Base-by-base conservation (phyloP, 1,140 invertebrate species). In the Himalopsyche phryganea region DNA sequence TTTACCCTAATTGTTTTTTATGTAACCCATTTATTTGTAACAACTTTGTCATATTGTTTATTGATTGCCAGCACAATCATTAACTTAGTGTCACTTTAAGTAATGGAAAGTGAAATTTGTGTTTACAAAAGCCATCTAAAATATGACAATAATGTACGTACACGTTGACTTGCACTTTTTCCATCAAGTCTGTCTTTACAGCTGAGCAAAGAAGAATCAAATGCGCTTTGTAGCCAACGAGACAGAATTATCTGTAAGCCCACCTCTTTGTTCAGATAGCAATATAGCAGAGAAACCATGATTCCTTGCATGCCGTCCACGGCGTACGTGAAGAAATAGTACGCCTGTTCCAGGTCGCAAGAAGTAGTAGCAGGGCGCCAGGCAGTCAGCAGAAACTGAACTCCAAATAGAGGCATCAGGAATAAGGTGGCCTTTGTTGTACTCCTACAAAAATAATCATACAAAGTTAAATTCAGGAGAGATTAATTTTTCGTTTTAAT, bases 251-350 rank as follows among this genome's bases (percentile, higher is more conserved):
- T 20, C 13, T 38, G 55, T 60, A 19, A 52, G 15, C 18, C 72
- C 68, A 84, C 83, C 75, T 85, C 82, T 65, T 76, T 76, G 65
- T 82, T 83, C 9, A 77, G 54, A 61, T 83, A 85, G 65, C 83
- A 85, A 61, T 82, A 84, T 0, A 84, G 66, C 45, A 80, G 46
- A 6, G 82, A 73, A 0, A 83, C 81, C 11, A 81, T 65, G 20
- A 82, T 70, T 2, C 82, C 82, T 63, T 84, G 82, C 6, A 83
- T 57, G 0, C 76, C 79, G 53, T 83, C 82, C 11, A 83, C 65
- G 0, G 75, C 63, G 57, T 82, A 83, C 0, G 77, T 74, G 10
- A 79, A 51, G 52, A 76, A 79, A 42, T 80, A 81, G 61, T 83
- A 83, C 11, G 72, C 63, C 59, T 83, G 79, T 58, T 82, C 78